Percentiles rank a stretch among this genome's conserved stretches.
phyloP scores from a whole-genome alignment of 2,888 invertebrate genomes.

The Melikaiella ostensackeni region DNA sequence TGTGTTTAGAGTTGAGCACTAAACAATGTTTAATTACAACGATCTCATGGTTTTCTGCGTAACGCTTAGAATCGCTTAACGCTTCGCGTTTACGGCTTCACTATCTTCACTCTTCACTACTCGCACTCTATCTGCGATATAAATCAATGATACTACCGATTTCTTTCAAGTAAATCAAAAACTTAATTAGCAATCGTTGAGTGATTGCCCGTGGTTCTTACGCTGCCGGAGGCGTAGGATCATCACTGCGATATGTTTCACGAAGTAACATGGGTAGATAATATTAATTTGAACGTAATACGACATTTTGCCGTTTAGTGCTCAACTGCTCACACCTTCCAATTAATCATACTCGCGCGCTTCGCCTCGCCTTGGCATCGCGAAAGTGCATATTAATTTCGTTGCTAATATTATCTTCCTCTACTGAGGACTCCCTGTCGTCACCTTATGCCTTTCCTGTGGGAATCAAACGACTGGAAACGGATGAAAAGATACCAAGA shows the following conservation, averaged over 20 bases:
- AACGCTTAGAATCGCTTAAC: neutral
- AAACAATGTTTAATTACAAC: slow-evolving; percentile 32
- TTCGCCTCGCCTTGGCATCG: neutral
- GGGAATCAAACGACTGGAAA: no score
- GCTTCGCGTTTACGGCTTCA: slow-evolving; percentile 6
- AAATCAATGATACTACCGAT: slow-evolving; percentile 12
- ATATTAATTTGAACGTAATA: slow-evolving; percentile 26
- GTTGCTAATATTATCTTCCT: neutral
- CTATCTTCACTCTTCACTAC: neutral
- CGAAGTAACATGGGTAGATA: neutral
- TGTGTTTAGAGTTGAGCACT: slow-evolving; percentile 14
- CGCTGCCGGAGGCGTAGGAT: neutral
- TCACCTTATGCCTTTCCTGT: no score
- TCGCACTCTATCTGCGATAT: neutral
- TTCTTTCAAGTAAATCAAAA: slow-evolving; percentile 29
- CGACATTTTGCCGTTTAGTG: slow-evolving; percentile 15
- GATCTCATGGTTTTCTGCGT: neutral
- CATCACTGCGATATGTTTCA: slow-evolving; percentile 13
- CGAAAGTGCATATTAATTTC: neutral
- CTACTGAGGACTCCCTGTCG: neutral
- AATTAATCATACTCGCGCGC: slow-evolving; percentile 3
- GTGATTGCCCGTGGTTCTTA: neutral
- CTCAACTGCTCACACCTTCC: neutral
- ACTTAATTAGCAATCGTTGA: slow-evolving; percentile 13
- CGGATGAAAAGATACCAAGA: no score